phyloP scores from a whole-genome alignment of 2,888 invertebrate genomes.

The Eupithecia vulgata region DNA sequence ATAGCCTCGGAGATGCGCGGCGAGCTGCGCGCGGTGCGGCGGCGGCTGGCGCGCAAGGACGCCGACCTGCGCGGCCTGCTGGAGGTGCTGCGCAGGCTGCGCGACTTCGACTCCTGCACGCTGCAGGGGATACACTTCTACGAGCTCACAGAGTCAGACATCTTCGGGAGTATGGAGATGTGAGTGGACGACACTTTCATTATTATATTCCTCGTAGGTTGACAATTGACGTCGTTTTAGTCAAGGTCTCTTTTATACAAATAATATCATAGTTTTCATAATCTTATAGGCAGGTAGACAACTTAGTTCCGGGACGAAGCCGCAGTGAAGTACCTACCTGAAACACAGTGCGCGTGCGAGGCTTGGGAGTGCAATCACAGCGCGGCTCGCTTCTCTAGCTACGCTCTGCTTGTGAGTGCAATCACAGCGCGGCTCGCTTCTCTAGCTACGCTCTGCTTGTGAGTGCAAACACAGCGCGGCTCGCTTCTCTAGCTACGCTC shows the following conservation, averaged over 20 bases:
- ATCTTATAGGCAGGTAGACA: background rate
- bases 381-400: no score
- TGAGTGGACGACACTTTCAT: slow-evolving; percentile 48
- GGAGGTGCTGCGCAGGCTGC: slow-evolving; percentile 79
- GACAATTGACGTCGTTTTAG: background rate
- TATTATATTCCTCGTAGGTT: background rate
- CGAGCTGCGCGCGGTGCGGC: slow-evolving; percentile 66
- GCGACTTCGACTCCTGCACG: slow-evolving; percentile 78
- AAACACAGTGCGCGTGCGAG: no score
- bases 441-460: no score
- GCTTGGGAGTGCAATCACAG: no score
- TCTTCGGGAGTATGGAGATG: slow-evolving; percentile 69
- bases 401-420: no score
- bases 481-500: no score
- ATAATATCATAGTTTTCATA: no score
- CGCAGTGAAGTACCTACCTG: background rate
- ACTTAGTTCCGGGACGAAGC: background rate
- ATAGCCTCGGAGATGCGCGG: slow-evolving; percentile 58
- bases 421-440: no score
- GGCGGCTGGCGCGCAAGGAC: slow-evolving; percentile 75
- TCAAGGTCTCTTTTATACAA: background rate
- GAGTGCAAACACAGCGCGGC: no score
- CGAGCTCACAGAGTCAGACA: slow-evolving; percentile 77
- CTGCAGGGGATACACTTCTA: slow-evolving; percentile 81
- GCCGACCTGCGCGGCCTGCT: slow-evolving; percentile 81